Base-by-base conservation (phyloP, 2,797 vertebrate species). In the Apodemus agrarius region DNA sequence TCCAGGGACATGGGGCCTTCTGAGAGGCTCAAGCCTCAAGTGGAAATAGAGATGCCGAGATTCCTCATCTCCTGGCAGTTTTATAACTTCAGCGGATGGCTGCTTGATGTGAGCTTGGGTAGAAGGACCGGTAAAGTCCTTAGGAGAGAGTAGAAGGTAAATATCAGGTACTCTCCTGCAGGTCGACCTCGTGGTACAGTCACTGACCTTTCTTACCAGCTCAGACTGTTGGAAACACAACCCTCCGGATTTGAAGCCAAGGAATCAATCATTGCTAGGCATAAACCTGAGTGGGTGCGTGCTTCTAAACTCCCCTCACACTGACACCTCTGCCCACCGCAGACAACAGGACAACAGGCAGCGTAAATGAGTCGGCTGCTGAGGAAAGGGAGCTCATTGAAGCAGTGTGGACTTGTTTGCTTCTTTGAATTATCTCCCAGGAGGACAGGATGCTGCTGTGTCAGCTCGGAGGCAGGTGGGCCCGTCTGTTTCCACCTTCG, bases 391-490 rank as follows among this genome's bases (percentile, higher is more conserved):
- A 75, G 88, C 93, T 95, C 61, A 3, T 21, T 0, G 11, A 61
- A 37, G 46, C 54, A 85, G 1, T 54, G 0, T 0, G 6, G 49
- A 67, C 21, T 26, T 91, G 80, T 85, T 95, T 94, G 76, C 86
- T 1, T 89, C 89, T 95, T 65, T 87, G 75, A 80, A 79, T 95
- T 67, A 46, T 81, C 59, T 83, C 86, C 72, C 92, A 79, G 67
- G 37, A 22, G 0, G 9, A 57, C 29, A 65, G 40, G 74, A 43
- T 94, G 57, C 72, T 82, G 72, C 43, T 75, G n/a, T 43, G 49
- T 80, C 74, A 2, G 74, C 59, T 90, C 83, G 46, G 89, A 97
- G 86, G 89, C 96, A 97, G 81, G 93, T 67, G 88, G 92, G 26
- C 75, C 59, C 74, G 76, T 96, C 83, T 85, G 24, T 88, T 95